Conservation (phyloP, 2,888 invertebrate genomes). For the Acrocera orbiculus region DNA sequence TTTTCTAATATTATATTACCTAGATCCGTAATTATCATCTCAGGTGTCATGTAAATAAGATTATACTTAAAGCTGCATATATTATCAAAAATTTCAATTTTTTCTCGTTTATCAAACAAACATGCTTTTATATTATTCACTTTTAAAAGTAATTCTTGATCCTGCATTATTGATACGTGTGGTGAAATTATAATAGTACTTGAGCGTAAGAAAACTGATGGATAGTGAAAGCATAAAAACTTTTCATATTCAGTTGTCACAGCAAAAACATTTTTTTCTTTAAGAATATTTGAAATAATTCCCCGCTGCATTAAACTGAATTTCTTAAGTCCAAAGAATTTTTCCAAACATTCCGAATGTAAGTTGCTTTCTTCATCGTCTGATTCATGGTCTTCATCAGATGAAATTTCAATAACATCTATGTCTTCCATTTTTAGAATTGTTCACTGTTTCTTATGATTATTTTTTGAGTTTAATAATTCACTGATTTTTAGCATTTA, state of each 20-base stretch:
- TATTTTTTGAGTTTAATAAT: too few relatives aligned
- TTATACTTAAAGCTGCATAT: constrained; percentile 18
- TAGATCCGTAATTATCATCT: constrained; percentile 35
- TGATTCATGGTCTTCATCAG: too few relatives aligned
- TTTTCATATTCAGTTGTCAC: constrained; percentile 57
- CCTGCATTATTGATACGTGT: constrained; percentile 53
- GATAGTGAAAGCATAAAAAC: constrained; percentile 50
- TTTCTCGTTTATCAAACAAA: constrained; percentile 39
- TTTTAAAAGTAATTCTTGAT: constrained; percentile 44
- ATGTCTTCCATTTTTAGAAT: too few relatives aligned
- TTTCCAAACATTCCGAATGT: constrained; percentile 32
- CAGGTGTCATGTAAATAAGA: constrained; percentile 28
- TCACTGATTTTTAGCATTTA: too few relatives aligned
- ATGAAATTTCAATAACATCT: too few relatives aligned
- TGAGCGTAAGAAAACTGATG: constrained; percentile 37
- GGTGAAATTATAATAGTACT: constrained; percentile 47
- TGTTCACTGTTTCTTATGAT: too few relatives aligned
- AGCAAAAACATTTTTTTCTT: constrained; percentile 42
- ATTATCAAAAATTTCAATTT: constrained; percentile 20
- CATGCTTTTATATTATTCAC: constrained; percentile 37
- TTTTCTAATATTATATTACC: constrained; percentile 21
- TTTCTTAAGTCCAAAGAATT: constrained; percentile 36
- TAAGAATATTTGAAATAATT: constrained; percentile 35
- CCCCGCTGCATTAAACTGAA: constrained; percentile 43
- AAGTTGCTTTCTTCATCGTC: too few relatives aligned